Evolutionary conservation across 2,113 vertebrate species (phyloP), one percentile per base, ranked within the genome.

Genomic region (Urocolius indicus): DNA sequence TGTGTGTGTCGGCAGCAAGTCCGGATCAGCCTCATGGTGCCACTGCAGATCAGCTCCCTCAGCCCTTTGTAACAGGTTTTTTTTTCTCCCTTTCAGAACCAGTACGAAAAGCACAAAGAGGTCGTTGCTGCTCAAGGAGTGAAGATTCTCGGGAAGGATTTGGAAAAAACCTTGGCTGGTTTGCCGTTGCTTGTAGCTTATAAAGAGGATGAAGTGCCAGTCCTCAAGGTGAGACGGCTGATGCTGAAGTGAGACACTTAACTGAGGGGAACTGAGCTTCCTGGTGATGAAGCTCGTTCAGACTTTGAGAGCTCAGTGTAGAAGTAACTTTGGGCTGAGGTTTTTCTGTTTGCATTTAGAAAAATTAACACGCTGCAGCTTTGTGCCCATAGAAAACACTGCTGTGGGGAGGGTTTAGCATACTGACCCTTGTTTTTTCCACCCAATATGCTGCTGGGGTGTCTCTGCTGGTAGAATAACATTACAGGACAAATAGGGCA

Each of bases 61-160:
- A 41, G 38, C 38, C 38, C 49, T 43, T 46, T 48, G 27, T 66
- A 87, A 17, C 38, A 41, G 38, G 38, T 6, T 8, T 46, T 62
- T 4, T 75, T 6, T 74, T 96, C 62, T 24, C 86, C 46, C 95
- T 87, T 96, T 13, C 93, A 99, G 99, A 99, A 98, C 94, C 99
- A 98, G 75, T 99, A 99, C 41, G 99, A 99, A 97, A 99, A 99
- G 97, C 99, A 99, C 97, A 99, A 99, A 97, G 99, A 99, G 92
- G 99, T 99, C 7, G 97, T 97, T 32, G 99, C 99, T 66, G 98
- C 99, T 84, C 99, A 99, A 95, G 99, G 99, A 0, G 99, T 99
- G 58, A 99, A 99, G 98, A 99, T 99, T 94, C 98, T 99, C 85
- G 99, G 99, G 9, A 99, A 99, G 85, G 99, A 99, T 91, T 96